phyloP scores from a whole-genome alignment of 2,113 vertebrate species.

The Paraplagusia blochii region DNA sequence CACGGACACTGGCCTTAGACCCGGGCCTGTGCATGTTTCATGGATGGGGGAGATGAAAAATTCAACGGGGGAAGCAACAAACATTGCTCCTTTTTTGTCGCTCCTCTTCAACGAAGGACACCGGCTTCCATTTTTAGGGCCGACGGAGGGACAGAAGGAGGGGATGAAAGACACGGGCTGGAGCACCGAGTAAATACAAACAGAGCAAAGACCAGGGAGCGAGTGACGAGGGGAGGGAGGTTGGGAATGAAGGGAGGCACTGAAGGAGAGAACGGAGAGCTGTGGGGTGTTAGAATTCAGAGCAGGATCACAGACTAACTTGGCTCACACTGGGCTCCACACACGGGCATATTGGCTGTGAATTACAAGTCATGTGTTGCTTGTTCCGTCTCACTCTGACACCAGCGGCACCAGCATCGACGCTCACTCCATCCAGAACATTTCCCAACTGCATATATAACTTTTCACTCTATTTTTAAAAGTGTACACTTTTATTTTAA shows the following conservation, averaged over 20 bases:
- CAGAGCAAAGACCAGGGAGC: slow-evolving; percentile 45
- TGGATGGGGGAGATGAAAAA: slow-evolving; percentile 62
- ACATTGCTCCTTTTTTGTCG: slow-evolving; percentile 30
- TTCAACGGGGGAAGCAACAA: slow-evolving; percentile 65
- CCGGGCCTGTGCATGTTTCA: slow-evolving; percentile 56
- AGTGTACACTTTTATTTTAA: slow-evolving; percentile 40
- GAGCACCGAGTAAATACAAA: slow-evolving; percentile 28
- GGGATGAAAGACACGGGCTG: slow-evolving; percentile 48
- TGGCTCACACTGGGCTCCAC: slow-evolving; percentile 58
- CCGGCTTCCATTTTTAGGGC: slow-evolving; percentile 56
- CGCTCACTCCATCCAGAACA: slow-evolving; percentile 23
- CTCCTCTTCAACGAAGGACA: slow-evolving; percentile 46
- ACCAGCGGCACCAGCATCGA: neutral
- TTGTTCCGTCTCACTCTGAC: slow-evolving; percentile 37
- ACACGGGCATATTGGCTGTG: slow-evolving; percentile 51
- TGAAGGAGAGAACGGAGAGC: slow-evolving; percentile 6
- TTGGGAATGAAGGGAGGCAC: slow-evolving; percentile 19
- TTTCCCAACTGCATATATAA: slow-evolving; percentile 35
- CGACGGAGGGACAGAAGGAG: slow-evolving; percentile 51
- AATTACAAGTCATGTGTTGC: slow-evolving; percentile 59
- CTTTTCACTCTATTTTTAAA: slow-evolving; percentile 23
- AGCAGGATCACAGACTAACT: slow-evolving; percentile 61
- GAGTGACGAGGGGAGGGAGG: slow-evolving; percentile 23
- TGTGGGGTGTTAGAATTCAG: slow-evolving; percentile 59
- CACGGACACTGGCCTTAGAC: slow-evolving; percentile 32